Evolutionary conservation across 2,113 vertebrate species (phyloP).

Genomic region (Cyphomyrus plagiostoma): DNA sequence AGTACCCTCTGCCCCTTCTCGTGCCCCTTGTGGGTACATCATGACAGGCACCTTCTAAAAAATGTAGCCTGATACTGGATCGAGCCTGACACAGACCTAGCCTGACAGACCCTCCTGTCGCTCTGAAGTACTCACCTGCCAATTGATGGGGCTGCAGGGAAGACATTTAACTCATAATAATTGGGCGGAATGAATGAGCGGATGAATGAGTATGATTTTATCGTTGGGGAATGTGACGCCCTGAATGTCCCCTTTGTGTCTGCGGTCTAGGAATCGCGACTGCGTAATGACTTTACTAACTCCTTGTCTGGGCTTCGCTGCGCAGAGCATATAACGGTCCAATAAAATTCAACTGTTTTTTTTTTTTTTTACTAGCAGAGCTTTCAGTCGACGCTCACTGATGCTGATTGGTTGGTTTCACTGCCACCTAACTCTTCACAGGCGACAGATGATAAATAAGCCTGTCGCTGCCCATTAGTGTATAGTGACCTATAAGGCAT

Average conservation of each 20-base stretch:
- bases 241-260: constrained; percentile 8
- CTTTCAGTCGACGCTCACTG: not conserved
- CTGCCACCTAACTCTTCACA: not conserved
- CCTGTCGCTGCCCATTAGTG: constrained; percentile 1
- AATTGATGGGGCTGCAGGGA: not conserved
- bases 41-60: not conserved
- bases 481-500: not conserved
- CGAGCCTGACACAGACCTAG: not conserved
- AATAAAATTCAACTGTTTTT: not conserved
- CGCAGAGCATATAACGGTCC: not conserved
- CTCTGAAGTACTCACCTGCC: not conserved
- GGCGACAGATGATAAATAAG: not conserved
- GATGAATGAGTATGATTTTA: constrained; percentile 10
- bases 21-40: not conserved
- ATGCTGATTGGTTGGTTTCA: not conserved
- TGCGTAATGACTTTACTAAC: not conserved
- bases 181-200: not conserved
- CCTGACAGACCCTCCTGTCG: not conserved
- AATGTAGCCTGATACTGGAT: not conserved
- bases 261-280: not conserved
- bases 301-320: not conserved
- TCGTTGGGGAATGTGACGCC: not conserved
- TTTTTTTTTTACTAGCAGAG: not conserved
- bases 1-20: not conserved
- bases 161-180: constrained; percentile 12